phyloP scores from a whole-genome alignment of 2,113 vertebrate species.

The Nothocercus julius region DNA sequence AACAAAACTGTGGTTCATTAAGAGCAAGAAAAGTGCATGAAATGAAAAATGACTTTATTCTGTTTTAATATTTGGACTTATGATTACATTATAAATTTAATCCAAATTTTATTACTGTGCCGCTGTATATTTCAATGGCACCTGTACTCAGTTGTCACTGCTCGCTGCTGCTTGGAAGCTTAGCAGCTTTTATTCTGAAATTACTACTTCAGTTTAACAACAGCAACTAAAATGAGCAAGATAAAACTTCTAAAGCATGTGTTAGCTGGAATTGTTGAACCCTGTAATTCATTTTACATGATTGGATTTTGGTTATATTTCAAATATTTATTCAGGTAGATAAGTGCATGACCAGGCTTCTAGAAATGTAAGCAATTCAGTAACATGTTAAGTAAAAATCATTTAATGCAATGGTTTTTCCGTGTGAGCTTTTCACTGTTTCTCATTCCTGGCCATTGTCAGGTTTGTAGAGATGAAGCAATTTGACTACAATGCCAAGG shows the following conservation, averaged over 20 bases:
- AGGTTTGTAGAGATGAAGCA: not conserved
- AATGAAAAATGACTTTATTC: not conserved
- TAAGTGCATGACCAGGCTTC: not conserved
- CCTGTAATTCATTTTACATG: not conserved
- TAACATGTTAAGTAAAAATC: not conserved
- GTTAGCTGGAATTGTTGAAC: not conserved
- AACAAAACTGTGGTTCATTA: constrained; percentile 16
- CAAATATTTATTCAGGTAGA: not conserved
- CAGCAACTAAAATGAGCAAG: not conserved
- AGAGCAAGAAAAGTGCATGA: not conserved
- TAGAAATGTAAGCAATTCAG: not conserved
- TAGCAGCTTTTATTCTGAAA: constrained; percentile 34
- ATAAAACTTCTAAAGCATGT: not conserved
- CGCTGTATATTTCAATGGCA: not conserved
- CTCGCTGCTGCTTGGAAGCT: not conserved
- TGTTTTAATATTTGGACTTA: not conserved
- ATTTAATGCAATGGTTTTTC: not conserved
- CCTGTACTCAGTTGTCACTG: not conserved
- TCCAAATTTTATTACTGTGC: constrained; percentile 8
- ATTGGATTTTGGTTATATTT: not conserved
- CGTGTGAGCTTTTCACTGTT: not conserved
- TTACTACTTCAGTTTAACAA: not conserved
- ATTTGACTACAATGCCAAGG: not conserved
- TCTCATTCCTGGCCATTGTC: not conserved
- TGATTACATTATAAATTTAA: not conserved